Evolutionary conservation across 2,113 vertebrate species (phyloP), one percentile per base, ranked within the genome.

Genomic region (Oncorhynchus nerka): DNA sequence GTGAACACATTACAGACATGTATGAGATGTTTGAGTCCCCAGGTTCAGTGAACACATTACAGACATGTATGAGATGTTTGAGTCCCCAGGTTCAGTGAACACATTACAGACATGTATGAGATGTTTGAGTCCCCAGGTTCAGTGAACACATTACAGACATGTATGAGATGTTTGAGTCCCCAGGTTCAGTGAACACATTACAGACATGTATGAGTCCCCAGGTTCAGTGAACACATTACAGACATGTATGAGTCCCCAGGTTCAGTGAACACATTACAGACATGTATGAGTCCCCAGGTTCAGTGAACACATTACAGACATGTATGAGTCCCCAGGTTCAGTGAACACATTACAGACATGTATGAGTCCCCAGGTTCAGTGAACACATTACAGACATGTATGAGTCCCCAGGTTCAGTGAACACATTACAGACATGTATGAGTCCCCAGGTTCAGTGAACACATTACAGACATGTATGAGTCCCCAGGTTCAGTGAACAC

Each of bases 81-180:
- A n/a, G n/a, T 28, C 26, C 26, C 26, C 26, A 2, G 26, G 26
- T 28, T 28, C 26, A 28, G 26, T 28, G 26, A 28, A 28, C 26
- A 28, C 26, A 87, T 87, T 82, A 83, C 83, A 87, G 71, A 73
- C 83, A 73, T 79, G 75, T 80, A 55, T 78, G 84, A 86, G 76
- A n/a, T n/a, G n/a, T n/a, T n/a, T n/a, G n/a, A n/a, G n/a, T 78
- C 84, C 84, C 78, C 84, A 76, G 87, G 80, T 83, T 88, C 82
- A 85, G 69, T 84, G 85, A 83, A 76, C 87, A 80, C 76, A 67
- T 73, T 70, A 75, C 49, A 74, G 2, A 66, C 51, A 12, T 12
- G 89, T 99, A 99, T 0, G 97, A 97, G 72, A n/a, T n/a, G n/a
- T n/a, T n/a, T n/a, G n/a, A n/a, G n/a, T 98, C 97, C 78, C 94